Conservation (phyloP, 1,140 invertebrate species). For the Ctenoplectra terminalis region DNA sequence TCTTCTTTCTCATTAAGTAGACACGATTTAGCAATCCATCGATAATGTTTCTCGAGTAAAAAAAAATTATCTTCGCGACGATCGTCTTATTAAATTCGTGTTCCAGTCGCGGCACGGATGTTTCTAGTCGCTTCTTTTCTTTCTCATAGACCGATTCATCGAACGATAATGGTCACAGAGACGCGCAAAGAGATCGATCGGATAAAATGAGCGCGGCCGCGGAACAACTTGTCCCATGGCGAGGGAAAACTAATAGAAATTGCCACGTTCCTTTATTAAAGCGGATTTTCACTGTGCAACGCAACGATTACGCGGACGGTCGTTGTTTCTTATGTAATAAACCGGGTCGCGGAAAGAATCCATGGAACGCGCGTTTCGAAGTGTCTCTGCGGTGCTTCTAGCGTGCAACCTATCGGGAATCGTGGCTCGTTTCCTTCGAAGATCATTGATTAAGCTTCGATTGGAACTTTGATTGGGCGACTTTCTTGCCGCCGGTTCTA, state of each 20-base stretch:
- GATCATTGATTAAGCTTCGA: conserved; percentile 48
- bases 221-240: no score
- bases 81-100: conserved; percentile 13
- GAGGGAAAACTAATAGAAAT: conserved; percentile 37
- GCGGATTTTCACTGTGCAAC: conserved; percentile 46
- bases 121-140: background rate
- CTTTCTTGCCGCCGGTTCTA: conserved; percentile 19
- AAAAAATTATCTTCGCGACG: conserved; percentile 1
- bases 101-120: background rate
- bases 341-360: conserved; percentile 56
- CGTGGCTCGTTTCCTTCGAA: conserved; percentile 33
- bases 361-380: conserved; percentile 59
- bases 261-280: conserved; percentile 33
- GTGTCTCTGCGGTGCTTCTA: conserved; percentile 36
- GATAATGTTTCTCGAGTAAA: background rate
- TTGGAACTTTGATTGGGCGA: conserved; percentile 48
- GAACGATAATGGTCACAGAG: background rate
- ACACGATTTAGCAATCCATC: background rate
- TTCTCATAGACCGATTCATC: background rate
- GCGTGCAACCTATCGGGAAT: conserved; percentile 30
- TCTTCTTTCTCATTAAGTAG: background rate
- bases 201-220: background rate
- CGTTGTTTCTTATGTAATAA: conserved; percentile 58
- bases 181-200: background rate
- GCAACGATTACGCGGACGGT: conserved; percentile 50